phyloP scores from a whole-genome alignment of 2,888 invertebrate species.

The Drosophila barbarae region DNA sequence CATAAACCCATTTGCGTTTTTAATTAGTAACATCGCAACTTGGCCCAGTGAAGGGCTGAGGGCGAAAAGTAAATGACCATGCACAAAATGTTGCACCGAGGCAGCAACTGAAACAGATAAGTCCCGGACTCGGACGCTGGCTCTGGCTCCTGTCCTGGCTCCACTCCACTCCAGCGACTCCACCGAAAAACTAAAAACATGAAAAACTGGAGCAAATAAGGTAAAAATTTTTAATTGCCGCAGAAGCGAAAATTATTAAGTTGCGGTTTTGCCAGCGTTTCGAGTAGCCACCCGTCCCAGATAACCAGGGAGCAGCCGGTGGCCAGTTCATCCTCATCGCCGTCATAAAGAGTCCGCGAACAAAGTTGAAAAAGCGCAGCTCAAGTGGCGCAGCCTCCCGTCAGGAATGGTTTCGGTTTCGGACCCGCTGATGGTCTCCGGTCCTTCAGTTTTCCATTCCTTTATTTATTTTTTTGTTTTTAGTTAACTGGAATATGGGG shows the following conservation, averaged over 20 bases:
- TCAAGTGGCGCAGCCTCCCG: conserved; percentile 49
- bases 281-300: conserved; percentile 13
- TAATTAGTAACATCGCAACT: conserved; percentile 70
- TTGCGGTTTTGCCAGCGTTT: conserved; percentile 48
- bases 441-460: conserved; percentile 4
- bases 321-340: conserved; percentile 37
- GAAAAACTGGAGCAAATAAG: conserved; percentile 68
- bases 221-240: conserved; percentile 72
- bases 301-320: conserved; percentile 20
- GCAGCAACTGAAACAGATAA: conserved; percentile 29
- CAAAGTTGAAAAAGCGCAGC: conserved; percentile 64
- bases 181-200: conserved; percentile 2
- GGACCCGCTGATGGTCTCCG: conserved; percentile 23
- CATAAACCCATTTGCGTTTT: conserved; percentile 76
- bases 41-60: conserved; percentile 30
- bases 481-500: conserved; percentile 20
- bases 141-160: not conserved
- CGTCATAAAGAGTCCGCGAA: conserved; percentile 45
- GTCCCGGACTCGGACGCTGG: conserved; percentile 11
- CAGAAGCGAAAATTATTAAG: conserved; percentile 63
- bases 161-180: conserved; percentile 6
- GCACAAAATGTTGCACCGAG: conserved; percentile 56
- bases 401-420: conserved; percentile 29
- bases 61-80: conserved; percentile 63
- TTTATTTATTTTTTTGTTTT: not conserved